Evolutionary conservation across 2,797 vertebrate genomes (phyloP).

Genomic region (Poeciliopsis presidionis): DNA sequence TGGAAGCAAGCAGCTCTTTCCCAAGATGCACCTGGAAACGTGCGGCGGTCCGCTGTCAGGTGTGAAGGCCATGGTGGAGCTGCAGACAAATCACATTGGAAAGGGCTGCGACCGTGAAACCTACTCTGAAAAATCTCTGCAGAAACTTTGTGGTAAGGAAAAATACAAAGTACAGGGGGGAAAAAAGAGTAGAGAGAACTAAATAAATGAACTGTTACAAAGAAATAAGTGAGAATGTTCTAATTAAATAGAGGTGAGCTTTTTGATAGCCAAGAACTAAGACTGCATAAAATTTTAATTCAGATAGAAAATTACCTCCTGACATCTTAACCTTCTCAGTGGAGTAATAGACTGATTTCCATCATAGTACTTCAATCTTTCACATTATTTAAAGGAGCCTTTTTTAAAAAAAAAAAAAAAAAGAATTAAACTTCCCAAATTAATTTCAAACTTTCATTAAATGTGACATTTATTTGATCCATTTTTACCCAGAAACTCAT

Average conservation of each 20-base stretch:
- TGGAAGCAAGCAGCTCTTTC: conserved; percentile 90
- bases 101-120: conserved; percentile 96
- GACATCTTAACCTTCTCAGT: conserved; percentile 34
- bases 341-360: conserved; percentile 38
- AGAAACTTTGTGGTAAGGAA: conserved; percentile 91
- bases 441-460: conserved; percentile 1
- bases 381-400: conserved; percentile 16
- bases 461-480: background rate
- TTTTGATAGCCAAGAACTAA: conserved; percentile 17
- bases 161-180: background rate
- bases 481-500: background rate
- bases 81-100: conserved; percentile 93
- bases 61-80: conserved; percentile 85
- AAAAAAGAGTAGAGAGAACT: background rate
- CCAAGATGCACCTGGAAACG: conserved; percentile 90
- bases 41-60: conserved; percentile 92
- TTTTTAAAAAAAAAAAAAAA: background rate
- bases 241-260: conserved; percentile 26
- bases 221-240: conserved; percentile 11
- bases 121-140: conserved; percentile 93
- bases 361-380: conserved; percentile 28
- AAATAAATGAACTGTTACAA: background rate
- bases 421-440: background rate
- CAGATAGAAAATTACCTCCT: conserved; percentile 49
- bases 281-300: conserved; percentile 41